phyloP scores from a whole-genome alignment of 2,113 vertebrate genomes.

The Vulpes vulpes region DNA sequence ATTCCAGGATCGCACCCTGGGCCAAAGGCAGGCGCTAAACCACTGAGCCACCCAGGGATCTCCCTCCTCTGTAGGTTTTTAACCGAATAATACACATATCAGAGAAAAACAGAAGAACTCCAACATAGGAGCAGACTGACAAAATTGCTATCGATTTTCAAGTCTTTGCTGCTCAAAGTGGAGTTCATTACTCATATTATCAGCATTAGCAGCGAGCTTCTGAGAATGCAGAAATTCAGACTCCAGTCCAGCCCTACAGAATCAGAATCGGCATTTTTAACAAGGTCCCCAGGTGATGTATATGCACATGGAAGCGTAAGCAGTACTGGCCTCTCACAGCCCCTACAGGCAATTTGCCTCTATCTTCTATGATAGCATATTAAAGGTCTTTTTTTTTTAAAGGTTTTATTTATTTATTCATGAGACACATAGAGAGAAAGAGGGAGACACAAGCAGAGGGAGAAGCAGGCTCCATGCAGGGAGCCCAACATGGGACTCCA shows the following conservation, averaged over 20 bases:
- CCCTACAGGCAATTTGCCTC: background rate
- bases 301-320: background rate
- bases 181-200: background rate
- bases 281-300: background rate
- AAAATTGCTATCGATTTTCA: background rate
- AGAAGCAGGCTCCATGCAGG: background rate
- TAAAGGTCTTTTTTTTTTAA: background rate
- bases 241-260: background rate
- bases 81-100: background rate
- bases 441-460: background rate
- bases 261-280: background rate
- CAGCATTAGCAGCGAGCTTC: background rate
- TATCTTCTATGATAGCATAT: background rate
- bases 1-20: too few species aligned
- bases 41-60: too few species aligned
- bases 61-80: background rate
- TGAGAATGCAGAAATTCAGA: background rate
- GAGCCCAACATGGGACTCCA: rapidly evolving
- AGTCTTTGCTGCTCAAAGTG: background rate
- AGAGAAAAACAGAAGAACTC: conserved; percentile 23
- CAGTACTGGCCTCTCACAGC: background rate
- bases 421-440: background rate
- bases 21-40: too few species aligned
- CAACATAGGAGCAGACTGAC: background rate
- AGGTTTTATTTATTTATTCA: background rate